Conservation (phyloP, 23 tunicate species). For the Ciona savignyi region DNA sequence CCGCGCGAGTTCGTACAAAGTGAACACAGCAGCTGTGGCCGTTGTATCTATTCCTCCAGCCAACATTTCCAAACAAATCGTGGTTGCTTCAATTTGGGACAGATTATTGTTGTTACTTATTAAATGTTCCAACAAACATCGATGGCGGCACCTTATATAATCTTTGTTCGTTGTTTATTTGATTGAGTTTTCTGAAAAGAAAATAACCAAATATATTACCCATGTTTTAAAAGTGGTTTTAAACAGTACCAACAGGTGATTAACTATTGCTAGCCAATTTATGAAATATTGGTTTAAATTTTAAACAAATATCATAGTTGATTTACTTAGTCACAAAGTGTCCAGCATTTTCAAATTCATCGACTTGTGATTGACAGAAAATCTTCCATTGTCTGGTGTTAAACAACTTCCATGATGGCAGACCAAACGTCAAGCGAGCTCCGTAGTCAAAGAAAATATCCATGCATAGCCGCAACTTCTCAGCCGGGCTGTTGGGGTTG, state of each 20-base stretch:
- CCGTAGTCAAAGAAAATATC: slow-evolving; percentile 93
- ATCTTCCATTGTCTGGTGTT: slow-evolving; percentile 78
- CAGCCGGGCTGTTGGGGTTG: slow-evolving; percentile 42
- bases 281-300: too few relatives aligned
- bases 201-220: not conserved
- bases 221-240: not conserved
- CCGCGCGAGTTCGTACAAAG: slow-evolving; percentile 50
- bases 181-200: slow-evolving; percentile 51
- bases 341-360: slow-evolving; percentile 87
- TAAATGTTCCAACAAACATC: slow-evolving; percentile 72
- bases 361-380: slow-evolving; percentile 66
- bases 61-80: slow-evolving; percentile 71
- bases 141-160: not conserved
- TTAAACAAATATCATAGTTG: not conserved
- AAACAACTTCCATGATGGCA: slow-evolving; percentile 75
- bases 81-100: slow-evolving; percentile 51
- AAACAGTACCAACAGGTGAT: too few relatives aligned
- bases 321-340: slow-evolving; percentile 76
- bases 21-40: slow-evolving; percentile 65
- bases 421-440: slow-evolving; percentile 82
- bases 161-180: slow-evolving; percentile 20
- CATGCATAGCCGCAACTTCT: slow-evolving; percentile 64
- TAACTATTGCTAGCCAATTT: too few relatives aligned
- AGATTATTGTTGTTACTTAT: slow-evolving; percentile 36
- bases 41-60: slow-evolving; percentile 97